Conservation (phyloP, 2,797 vertebrate genomes). For the Sebastes trivittatus region DNA sequence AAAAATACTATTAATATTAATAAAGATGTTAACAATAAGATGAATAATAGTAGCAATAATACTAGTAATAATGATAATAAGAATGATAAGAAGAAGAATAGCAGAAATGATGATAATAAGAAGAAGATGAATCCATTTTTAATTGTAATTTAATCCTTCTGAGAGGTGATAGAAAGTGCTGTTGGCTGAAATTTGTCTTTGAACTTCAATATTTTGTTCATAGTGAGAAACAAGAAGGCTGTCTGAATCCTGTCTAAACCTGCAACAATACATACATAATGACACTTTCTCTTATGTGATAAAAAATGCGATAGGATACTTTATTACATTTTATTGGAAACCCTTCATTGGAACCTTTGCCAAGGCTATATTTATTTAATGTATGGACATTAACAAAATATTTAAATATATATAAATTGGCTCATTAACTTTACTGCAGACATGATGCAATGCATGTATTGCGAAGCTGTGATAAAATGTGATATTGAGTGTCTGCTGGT, state of each 20-base stretch:
- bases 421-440: slow-evolving; percentile 4
- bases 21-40: no score
- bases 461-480: background rate
- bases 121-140: no score
- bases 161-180: background rate
- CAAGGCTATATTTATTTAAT: background rate
- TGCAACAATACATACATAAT: background rate
- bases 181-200: background rate
- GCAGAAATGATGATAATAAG: no score
- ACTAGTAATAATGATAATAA: background rate
- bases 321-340: background rate
- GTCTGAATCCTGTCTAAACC: background rate
- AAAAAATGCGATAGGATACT: background rate
- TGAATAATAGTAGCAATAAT: no score
- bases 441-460: background rate
- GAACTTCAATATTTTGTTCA: background rate
- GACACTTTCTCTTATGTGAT: background rate
- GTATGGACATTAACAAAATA: background rate
- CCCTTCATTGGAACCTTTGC: background rate
- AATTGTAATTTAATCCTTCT: background rate
- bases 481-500: background rate
- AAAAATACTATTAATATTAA: background rate
- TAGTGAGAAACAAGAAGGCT: background rate
- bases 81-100: no score
- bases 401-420: background rate